phyloP scores from a whole-genome alignment of 2,888 invertebrate genomes.

The Aethes cnicana region DNA sequence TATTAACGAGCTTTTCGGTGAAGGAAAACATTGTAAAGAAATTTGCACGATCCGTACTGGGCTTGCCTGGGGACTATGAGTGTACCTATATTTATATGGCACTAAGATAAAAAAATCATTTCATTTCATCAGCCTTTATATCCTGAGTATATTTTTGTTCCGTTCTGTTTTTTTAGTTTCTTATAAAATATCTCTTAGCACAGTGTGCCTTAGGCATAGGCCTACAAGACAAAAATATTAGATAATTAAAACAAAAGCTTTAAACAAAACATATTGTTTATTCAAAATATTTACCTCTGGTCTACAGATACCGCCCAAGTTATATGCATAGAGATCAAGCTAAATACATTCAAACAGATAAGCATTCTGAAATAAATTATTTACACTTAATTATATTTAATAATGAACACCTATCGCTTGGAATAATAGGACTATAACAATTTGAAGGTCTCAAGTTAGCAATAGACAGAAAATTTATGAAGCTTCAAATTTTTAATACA shows the following conservation, averaged over 20 bases:
- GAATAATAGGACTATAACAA: slow-evolving; percentile 11
- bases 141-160: too few relatives aligned
- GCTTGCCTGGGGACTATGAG: too few relatives aligned
- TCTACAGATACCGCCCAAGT: slow-evolving; percentile 6
- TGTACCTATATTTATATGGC: too few relatives aligned
- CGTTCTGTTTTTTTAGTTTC: too few relatives aligned
- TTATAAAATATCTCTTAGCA: too few relatives aligned
- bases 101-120: too few relatives aligned
- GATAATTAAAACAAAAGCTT: slow-evolving; percentile 3
- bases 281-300: slow-evolving; percentile 18
- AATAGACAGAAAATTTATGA: not conserved
- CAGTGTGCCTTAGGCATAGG: too few relatives aligned
- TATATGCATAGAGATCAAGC: slow-evolving; percentile 25
- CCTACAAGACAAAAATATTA: not conserved
- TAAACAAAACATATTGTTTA: slow-evolving; percentile 26
- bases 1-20: too few relatives aligned
- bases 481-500: too few relatives aligned
- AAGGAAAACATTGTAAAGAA: too few relatives aligned
- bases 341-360: slow-evolving; percentile 16
- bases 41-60: too few relatives aligned
- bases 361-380: slow-evolving; percentile 27
- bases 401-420: slow-evolving; percentile 8
- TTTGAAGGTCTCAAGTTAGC: not conserved
- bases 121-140: too few relatives aligned
- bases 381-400: slow-evolving; percentile 21